Base-by-base conservation (phyloP, 2,797 vertebrate species). In the Bovichtus variegatus region DNA sequence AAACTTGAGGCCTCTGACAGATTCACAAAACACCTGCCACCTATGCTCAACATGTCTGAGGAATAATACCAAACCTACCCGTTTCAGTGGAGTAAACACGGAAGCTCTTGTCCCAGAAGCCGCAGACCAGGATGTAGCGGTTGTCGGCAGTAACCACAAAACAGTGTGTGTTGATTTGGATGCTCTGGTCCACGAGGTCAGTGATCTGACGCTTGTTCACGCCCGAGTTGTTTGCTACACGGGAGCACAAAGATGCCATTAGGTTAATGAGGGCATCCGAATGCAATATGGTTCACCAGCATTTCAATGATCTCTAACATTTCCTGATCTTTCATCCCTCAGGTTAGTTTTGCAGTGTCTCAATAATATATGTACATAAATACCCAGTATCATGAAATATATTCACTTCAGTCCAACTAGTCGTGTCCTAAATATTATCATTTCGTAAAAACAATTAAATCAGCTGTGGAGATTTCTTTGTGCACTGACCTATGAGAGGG, bases 41-140 rank as follows among this genome's bases (percentile, higher is more conserved):
- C 49, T 9, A 54, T 15, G n/a, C 43, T 43, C 10, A 46, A 38
- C 11, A 19, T 9, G 5, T 34, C 36, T 63, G 15, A 54, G 27
- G 18, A 66, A 60, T 54, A 41, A 59, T n/a, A 46, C 3, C 41
- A 19, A 54, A 82, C 67, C 1, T 90, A 99, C 98, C 98, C 76
- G 98, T 99, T 92, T 99, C 98, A n/a, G 98, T 98, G 4, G 98
- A 99, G 91, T 99, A 99, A 81, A 99, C 97, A 25, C 98, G 93
- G 93, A 99, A 99, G 85, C 98, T 99, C 92, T 99, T 99, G 95
- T 99, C 98, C 98, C 98, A 99, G 95, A 99, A 99, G 27, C 98
- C 98, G 63, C 98, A 99, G 74, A 98, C 98, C 67, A 99, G 96
- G 83, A 99, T 98, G 91, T 99, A 99, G 81, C 98, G 98, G 92